Percentiles rank a stretch among this genome's conserved stretches.
Evolutionary conservation across 2,797 vertebrate genomes (phyloP).

Genomic region (Scolopax rusticola): DNA sequence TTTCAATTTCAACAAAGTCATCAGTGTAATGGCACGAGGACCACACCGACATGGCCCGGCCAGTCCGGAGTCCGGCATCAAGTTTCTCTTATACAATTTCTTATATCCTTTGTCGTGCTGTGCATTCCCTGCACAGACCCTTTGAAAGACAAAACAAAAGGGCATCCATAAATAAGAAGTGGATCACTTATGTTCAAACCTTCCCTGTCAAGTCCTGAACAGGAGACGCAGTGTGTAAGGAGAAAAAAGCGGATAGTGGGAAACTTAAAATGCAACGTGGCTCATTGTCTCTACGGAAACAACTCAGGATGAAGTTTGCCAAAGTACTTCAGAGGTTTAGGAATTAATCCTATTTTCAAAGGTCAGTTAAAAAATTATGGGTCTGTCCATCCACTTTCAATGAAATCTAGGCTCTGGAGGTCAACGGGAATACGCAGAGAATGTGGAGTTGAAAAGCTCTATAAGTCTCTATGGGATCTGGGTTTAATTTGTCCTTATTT

Average conservation of each 20-base stretch:
- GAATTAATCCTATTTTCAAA: slow-evolving; percentile 67
- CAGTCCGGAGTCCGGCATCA: background rate
- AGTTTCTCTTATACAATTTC: slow-evolving; percentile 32
- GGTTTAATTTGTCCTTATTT: background rate
- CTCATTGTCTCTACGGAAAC: slow-evolving; percentile 11
- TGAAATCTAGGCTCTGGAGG: slow-evolving; percentile 11
- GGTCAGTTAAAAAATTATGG: slow-evolving; percentile 50
- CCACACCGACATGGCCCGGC: background rate
- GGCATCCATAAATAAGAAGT: background rate
- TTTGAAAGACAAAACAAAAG: slow-evolving; percentile 24
- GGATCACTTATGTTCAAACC: background rate
- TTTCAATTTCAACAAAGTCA: slow-evolving; percentile 30
- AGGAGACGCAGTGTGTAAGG: background rate
- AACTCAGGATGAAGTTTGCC: slow-evolving; percentile 33
- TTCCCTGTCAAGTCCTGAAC: background rate
- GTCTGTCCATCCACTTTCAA: slow-evolving; percentile 22
- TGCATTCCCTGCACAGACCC: background rate
- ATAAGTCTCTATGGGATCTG: rapidly evolving
- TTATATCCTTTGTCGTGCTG: background rate
- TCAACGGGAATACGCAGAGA: background rate
- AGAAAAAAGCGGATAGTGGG: background rate
- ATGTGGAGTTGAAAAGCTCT: background rate
- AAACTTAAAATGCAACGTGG: background rate
- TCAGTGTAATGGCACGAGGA: background rate
- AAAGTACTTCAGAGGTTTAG: slow-evolving; percentile 55